Percentiles rank a stretch among this genome's conserved stretches.
phyloP scores from a whole-genome alignment of 2,797 vertebrate genomes.

The Carapus acus region DNA sequence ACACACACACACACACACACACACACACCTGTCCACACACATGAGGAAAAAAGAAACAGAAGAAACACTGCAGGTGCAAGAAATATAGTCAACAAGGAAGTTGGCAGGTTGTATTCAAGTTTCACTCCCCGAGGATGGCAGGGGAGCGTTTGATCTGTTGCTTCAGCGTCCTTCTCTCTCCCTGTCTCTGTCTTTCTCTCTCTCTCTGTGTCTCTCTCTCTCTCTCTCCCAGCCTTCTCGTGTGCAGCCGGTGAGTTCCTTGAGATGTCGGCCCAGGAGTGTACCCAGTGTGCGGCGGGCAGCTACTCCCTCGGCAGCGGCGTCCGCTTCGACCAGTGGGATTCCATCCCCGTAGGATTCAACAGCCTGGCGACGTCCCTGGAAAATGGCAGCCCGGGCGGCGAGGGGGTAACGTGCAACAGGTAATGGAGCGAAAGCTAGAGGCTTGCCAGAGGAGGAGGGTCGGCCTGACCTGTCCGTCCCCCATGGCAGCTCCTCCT shows the following conservation, averaged over 20 bases:
- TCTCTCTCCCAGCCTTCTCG: slow-evolving; percentile 80
- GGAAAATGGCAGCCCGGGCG: slow-evolving; percentile 69
- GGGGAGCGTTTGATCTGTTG: background rate
- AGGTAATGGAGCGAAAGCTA: slow-evolving; percentile 66
- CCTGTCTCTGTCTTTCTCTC: background rate
- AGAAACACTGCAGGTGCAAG: slow-evolving; percentile 17
- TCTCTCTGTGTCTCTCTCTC: background rate
- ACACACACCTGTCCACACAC: no score
- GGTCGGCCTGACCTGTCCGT: background rate
- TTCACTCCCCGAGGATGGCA: slow-evolving; percentile 5
- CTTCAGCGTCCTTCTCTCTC: background rate
- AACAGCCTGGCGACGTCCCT: slow-evolving; percentile 84
- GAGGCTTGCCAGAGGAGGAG: no score
- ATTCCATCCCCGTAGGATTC: slow-evolving; percentile 88
- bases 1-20: background rate
- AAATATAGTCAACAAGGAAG: no score
- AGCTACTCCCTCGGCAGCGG: slow-evolving; percentile 95
- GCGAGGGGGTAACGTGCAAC: slow-evolving; percentile 77
- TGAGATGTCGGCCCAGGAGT: slow-evolving; percentile 93
- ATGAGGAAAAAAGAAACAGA: slow-evolving; percentile 40
- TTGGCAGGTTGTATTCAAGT: background rate
- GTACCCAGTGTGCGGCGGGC: slow-evolving; percentile 88
- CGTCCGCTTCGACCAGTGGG: slow-evolving; percentile 95
- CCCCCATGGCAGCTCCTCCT: slow-evolving; percentile 78
- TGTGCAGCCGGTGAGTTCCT: slow-evolving; percentile 91